Percentiles rank a stretch among this genome's conserved stretches.
Conservation (phyloP, 2,888 invertebrate genomes). For the Silvanus unidentatus region DNA sequence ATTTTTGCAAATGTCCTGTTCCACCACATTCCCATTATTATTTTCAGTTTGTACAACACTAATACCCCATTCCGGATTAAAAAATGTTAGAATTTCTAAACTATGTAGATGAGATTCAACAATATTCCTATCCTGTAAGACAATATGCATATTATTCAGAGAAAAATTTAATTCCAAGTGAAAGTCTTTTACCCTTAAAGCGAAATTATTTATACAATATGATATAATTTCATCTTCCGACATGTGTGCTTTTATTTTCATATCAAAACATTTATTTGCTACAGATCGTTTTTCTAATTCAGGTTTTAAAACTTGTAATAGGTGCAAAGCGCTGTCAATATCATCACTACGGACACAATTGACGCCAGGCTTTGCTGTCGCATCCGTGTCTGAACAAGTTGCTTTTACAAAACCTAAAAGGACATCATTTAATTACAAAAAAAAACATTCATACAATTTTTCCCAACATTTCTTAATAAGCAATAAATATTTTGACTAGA, state of each 20-base stretch:
- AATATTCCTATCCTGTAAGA: conserved; percentile 43
- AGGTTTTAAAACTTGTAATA: conserved; percentile 60
- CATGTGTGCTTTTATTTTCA: conserved; percentile 52
- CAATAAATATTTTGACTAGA: conserved; percentile 39
- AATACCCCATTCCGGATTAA: conserved; percentile 70
- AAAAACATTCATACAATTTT: no score
- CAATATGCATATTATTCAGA: not conserved
- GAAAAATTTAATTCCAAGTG: not conserved
- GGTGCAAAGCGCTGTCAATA: conserved; percentile 56
- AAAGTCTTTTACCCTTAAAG: conserved; percentile 35
- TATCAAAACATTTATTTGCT: conserved; percentile 51
- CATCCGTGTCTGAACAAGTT: conserved; percentile 54
- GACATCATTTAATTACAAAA: not conserved
- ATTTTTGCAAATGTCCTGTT: conserved; percentile 36
- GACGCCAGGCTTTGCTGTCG: conserved; percentile 52
- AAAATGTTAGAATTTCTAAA: conserved; percentile 61
- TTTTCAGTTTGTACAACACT: conserved; percentile 50
- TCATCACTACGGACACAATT: conserved; percentile 62
- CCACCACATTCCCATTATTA: conserved; percentile 34
- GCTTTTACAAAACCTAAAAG: conserved; percentile 40
- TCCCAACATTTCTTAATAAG: conserved; percentile 25
- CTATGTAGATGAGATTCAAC: conserved; percentile 56
- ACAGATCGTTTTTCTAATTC: conserved; percentile 57
- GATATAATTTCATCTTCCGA: conserved; percentile 59
- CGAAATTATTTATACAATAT: conserved; percentile 48